Evolutionary conservation across 2,113 vertebrate species (phyloP).

Genomic region (Excalfactoria chinensis): DNA sequence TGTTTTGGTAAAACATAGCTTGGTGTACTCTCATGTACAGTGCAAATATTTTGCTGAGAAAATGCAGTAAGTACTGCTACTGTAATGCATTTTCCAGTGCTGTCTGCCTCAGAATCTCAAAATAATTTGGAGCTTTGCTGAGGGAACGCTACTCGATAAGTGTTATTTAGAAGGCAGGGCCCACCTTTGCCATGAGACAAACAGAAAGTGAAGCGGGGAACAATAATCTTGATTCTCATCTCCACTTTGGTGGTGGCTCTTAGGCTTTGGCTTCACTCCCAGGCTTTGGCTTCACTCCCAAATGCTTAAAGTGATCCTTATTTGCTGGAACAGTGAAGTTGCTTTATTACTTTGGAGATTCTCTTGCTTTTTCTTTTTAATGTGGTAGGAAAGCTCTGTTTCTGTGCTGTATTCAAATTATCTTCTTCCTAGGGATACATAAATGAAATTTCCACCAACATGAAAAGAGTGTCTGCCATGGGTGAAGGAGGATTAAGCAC

Average conservation of each 20-base stretch:
- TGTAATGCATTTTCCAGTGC: not conserved
- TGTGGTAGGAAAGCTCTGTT: not conserved
- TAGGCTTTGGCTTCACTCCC: not conserved
- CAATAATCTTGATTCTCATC: not conserved
- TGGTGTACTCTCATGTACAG: not conserved
- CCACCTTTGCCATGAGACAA: not conserved
- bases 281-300: not conserved
- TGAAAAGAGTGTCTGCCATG: not conserved
- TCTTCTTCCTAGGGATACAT: not conserved
- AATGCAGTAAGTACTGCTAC: not conserved
- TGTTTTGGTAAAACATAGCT: not conserved
- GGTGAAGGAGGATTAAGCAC: not conserved
- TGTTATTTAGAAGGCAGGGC: not conserved
- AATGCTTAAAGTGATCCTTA: not conserved
- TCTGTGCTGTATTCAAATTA: not conserved
- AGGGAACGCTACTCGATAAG: not conserved
- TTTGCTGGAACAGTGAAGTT: not conserved
- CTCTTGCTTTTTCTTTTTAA: not conserved
- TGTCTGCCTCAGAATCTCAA: not conserved
- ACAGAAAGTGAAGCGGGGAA: not conserved
- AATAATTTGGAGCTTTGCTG: not conserved
- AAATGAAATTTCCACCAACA: not conserved
- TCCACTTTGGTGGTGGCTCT: not conserved
- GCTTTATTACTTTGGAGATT: not conserved
- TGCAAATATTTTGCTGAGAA: not conserved